phyloP scores from a whole-genome alignment of 2,797 vertebrate genomes.

The Alcedo atthis region DNA sequence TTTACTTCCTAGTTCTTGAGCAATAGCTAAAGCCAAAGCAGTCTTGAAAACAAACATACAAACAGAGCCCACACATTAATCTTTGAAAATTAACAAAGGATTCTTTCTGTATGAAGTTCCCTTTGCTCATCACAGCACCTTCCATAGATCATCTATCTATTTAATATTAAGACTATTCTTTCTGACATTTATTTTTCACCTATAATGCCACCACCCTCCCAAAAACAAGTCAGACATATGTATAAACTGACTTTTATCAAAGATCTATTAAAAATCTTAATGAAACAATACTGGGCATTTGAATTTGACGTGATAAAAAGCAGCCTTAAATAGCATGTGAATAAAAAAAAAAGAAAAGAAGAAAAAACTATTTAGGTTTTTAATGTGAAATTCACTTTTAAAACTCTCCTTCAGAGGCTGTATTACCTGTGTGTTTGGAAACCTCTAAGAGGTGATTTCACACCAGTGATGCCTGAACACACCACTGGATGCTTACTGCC shows the following conservation, averaged over 20 bases:
- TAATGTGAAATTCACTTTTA: neutral
- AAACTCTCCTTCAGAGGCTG: neutral
- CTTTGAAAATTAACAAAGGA: neutral
- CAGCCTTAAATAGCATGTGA: accelerated
- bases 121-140: neutral
- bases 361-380: neutral
- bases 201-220: neutral
- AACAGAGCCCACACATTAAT: neutral
- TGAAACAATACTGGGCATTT: neutral
- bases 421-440: neutral
- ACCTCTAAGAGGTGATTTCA: neutral
- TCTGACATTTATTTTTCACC: neutral
- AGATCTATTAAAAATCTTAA: neutral
- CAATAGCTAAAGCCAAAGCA: conserved; percentile 93
- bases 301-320: neutral
- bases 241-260: neutral
- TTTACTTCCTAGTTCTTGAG: conserved; percentile 97
- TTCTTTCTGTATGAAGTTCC: neutral
- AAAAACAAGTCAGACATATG: neutral
- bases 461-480: neutral
- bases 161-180: neutral
- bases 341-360: neutral
- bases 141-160: neutral
- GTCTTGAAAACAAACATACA: conserved; percentile 78
- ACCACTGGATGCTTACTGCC: neutral